Evolutionary conservation across 2,888 invertebrate genomes (phyloP), one percentile per base, ranked within the genome.

Genomic region (Rotaria macrura): DNA sequence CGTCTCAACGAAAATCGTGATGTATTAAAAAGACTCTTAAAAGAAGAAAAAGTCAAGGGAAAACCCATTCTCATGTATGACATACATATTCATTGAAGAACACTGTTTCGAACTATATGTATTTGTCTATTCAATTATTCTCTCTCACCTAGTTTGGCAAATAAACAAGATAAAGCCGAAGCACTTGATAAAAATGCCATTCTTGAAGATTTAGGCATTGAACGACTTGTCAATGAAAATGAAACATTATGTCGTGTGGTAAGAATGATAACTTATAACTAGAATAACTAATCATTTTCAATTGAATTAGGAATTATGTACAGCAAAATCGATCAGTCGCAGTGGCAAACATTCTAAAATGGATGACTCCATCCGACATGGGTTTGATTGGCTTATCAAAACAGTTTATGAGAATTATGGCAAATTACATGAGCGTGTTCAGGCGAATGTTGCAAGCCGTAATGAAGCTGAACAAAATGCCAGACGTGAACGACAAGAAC

Each of bases 381-480:
- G 86, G 29, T 84, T 86, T 43, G 84, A 84, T 34, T 86, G 86
- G 86, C n/a, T 86, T n/a, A 74, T 86, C 29, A 86, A 86, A 54
- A 40, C 55, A 23, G 52, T 86, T 4, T 43, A 84, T 43, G 84
- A 52, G 25, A 52, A 79, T 54, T 79, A 57, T 57, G 84, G 84
- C 20, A 14, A n/a, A 7, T 17, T 86, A 54, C 54, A 57, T 52
- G 43, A 34, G 49, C 49, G 86, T 72, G 47, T 74, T 17, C 84
- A 84, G 12, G 6, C 34, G 14, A 84, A 86, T 47, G 84, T 79
- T 25, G 47, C 74, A 47, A 55, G 47, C 38, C 84, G 84, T 54
- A 84, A 43, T 17, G 74, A 72, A 14, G 54, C 38, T 43, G 86
- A 86, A 38, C 52, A 4, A 20, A 74, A 40, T 57, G 34, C 34